Evolutionary conservation across 2,113 vertebrate species (phyloP), one percentile per base, ranked within the genome.

Genomic region (Eleginops maclovinus): DNA sequence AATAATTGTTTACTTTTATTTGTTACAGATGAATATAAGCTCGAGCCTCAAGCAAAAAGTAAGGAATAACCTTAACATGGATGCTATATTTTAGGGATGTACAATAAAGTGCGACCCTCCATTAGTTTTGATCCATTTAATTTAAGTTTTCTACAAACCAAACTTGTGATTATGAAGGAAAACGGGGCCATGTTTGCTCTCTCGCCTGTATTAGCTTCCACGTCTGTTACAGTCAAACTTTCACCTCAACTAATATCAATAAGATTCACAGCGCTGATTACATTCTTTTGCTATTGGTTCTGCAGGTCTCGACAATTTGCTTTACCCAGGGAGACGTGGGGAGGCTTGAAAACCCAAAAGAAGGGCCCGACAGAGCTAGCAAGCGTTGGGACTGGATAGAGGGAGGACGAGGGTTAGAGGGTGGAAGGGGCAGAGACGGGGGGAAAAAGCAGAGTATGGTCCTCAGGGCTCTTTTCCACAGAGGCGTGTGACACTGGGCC

Each of bases 401-500:
- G 68, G 31, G 64, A 79, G 59, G 78, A 77, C 22, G 51, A 60
- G 72, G 68, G 85, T 66, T 58, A 43, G 36, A 80, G 73, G 67
- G 71, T 67, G 76, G 76, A 66, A 60, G 82, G 63, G 81, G 79
- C 49, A 79, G 47, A 49, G 47, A 41, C 24, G 17, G 28, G 55
- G 12, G 50, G 49, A 14, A n/a, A 44, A 56, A n/a, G 44, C 11
- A 60, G 76, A 66, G 65, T 56, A 49, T 65, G 77, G 65, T 90
- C 91, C 92, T 91, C 56, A 69, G 83, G 92, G 91, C 87, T 92
- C 90, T 91, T 91, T 92, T 93, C 91, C 89, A 92, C 87, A 88
- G 88, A 92, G 87, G 85, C 93, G 91, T 94, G 93, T 94, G 93
- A 94, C 91, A 93, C 86, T 82, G 80, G 84, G 84, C 67, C 87